Base-by-base conservation (phyloP, 2,888 invertebrate species). In the Melipona beecheii region DNA sequence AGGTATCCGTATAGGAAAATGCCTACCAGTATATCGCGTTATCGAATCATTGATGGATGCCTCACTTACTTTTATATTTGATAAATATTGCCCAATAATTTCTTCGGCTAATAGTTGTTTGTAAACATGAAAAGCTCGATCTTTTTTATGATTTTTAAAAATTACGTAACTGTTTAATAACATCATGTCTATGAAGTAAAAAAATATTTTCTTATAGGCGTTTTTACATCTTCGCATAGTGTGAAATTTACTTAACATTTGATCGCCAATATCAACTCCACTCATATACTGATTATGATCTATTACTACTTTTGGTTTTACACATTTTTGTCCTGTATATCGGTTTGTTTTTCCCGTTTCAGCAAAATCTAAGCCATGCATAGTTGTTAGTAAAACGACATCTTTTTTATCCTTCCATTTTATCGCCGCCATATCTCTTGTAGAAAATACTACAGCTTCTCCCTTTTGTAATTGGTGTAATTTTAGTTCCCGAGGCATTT, bases 171-270 rank as follows among this genome's bases (percentile, higher is more conserved):
- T 86, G 19, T 84, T 87, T 4, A 82, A 19, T 4, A 87, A 74
- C 81, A 86, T n/a, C n/a, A n/a, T n/a, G n/a, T n/a, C n/a, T n/a
- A n/a, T n/a, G 15, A 79, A 81, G 17, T 60, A 24, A 60, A 60
- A 15, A 60, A 24, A 24, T 60, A 60, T 81, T 85, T 91, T n/a
- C n/a, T n/a, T 92, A 83, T 93, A 91, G 91, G 92, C 93, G 87
- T 93, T 92, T 54, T 86, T 89, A 54, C 87, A 85, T 90, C 93
- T 92, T 79, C 91, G 89, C 75, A 91, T 88, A 27, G 90, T 90
- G 31, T 90, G 85, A 52, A 36, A 82, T 73, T 86, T 89, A 68
- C 89, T 90, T n/a, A 92, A 71, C 87, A 92, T 85, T 92, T 92
- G 91, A 52, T 69, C 5, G 56, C n/a, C 21, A n/a, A 56, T 9